phyloP scores from a whole-genome alignment of 2,113 vertebrate species.

The Scartelaos histophorus region DNA sequence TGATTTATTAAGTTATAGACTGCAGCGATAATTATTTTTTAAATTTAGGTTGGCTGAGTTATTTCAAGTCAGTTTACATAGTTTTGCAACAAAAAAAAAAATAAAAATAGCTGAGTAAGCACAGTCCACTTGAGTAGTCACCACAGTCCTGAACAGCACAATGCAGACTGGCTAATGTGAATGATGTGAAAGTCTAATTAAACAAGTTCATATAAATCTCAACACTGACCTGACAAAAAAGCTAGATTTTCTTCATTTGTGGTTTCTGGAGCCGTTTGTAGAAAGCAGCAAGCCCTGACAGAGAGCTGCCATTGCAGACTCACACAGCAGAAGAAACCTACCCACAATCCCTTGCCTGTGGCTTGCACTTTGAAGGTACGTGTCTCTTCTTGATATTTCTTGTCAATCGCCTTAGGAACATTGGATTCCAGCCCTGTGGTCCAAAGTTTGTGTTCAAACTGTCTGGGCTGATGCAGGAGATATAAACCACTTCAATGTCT shows the following conservation, averaged over 20 bases:
- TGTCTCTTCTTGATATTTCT: conserved; percentile 79
- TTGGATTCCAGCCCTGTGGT: conserved; percentile 59
- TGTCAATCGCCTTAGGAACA: conserved; percentile 72
- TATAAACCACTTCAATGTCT: conserved; percentile 64
- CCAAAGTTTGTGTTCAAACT: conserved; percentile 58
- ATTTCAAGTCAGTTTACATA: too few species aligned
- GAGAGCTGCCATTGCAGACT: conserved; percentile 68
- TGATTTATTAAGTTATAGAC: background rate
- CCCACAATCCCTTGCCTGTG: conserved; percentile 73
- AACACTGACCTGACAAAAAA: conserved; percentile 1
- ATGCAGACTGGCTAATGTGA: too few species aligned
- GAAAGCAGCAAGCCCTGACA: conserved; percentile 78
- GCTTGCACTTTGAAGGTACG: conserved; percentile 74
- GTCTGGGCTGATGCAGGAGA: conserved; percentile 63
- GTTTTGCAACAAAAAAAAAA: too few species aligned
- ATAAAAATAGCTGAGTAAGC: too few species aligned
- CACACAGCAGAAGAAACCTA: conserved; percentile 67
- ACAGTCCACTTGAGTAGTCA: too few species aligned
- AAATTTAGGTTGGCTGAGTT: too few species aligned
- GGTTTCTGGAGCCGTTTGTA: conserved; percentile 48
- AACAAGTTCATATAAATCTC: background rate
- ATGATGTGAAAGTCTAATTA: background rate
- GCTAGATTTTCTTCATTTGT: conserved; percentile 40
- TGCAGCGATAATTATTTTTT: too few species aligned
- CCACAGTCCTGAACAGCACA: too few species aligned